phyloP scores from a whole-genome alignment of 2,888 invertebrate species.

The Taenaris catops region DNA sequence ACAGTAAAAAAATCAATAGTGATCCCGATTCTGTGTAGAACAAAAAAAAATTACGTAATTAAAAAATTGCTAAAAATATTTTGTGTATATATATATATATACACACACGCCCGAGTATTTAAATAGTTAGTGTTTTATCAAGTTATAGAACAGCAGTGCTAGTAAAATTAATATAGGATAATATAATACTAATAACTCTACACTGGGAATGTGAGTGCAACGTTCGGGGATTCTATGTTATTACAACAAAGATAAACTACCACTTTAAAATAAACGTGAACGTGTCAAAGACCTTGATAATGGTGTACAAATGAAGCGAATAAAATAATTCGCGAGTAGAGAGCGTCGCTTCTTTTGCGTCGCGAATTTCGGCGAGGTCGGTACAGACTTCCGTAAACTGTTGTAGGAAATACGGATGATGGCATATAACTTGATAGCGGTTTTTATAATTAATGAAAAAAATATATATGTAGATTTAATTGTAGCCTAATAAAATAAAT shows the following conservation, averaged over 20 bases:
- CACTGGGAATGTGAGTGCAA: constrained; percentile 28
- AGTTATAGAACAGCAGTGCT: too few relatives aligned
- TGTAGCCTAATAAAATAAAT: too few relatives aligned
- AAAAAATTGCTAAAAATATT: too few relatives aligned
- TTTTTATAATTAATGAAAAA: constrained; percentile 2
- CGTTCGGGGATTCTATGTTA: constrained; percentile 23
- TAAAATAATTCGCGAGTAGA: constrained; percentile 49
- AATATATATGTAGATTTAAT: constrained; percentile 1
- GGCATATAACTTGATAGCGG: constrained; percentile 1
- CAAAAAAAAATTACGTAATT: too few relatives aligned
- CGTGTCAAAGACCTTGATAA: constrained; percentile 72
- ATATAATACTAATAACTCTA: too few relatives aligned
- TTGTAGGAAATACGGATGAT: constrained; percentile 15
- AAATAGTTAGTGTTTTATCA: too few relatives aligned
- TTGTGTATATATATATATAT: too few relatives aligned
- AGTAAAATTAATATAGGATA: too few relatives aligned
- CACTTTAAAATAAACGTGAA: constrained; percentile 51
- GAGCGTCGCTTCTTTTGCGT: constrained; percentile 30
- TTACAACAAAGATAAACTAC: constrained; percentile 46
- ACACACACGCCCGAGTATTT: too few relatives aligned
- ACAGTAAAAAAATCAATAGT: too few relatives aligned
- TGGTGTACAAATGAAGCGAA: constrained; percentile 51
- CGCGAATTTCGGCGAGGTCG: constrained; percentile 29
- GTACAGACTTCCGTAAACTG: constrained; percentile 29
- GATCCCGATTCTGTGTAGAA: too few relatives aligned